Evolutionary conservation across 2,888 invertebrate genomes (phyloP), one percentile per base, ranked within the genome.

Genomic region (Troides oblongomaculatus): DNA sequence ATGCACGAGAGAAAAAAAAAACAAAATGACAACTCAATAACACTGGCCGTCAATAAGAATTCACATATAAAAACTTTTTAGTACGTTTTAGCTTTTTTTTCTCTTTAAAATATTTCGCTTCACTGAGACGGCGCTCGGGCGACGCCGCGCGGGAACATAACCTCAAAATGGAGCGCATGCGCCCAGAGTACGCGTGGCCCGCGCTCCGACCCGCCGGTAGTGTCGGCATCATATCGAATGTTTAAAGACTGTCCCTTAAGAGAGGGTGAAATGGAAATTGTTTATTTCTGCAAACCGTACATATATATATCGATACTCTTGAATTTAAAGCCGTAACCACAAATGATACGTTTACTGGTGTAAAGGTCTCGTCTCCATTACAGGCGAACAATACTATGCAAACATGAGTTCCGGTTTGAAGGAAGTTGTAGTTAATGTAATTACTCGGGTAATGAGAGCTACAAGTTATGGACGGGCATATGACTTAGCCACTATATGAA

Each of bases 161-260:
- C 88, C 88, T 88, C 78, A 80, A 88, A 86, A 77, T 61, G 50
- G 70, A 76, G 78, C 77, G 74, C 74, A 74, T 68, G 69, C 64
- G 69, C 59, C 58, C 67, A 59, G 53, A 6, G 63, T 74, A 79
- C 81, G 76, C 87, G 87, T 86, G 86, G 83, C 72, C 14, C 74
- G 88, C 88, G 86, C 83, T 85, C 84, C 80, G 78, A 76, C 62
- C 56, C 53, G 3, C 50, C 8, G 7, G 17, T 64, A 61, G 60
- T 8, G 53, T 39, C 56, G 25, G 46, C 64, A 69, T 30, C 7
- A 43, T 56, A 64, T 61, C 43, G 30, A 10, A 46, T 12, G 17
- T 23, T 53, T 25, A 5, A 56, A 57, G 36, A 65, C 30, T 53
- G 60, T 64, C 56, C 64, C 17, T 53, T 1, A 12, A n/a, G 14